Base-by-base conservation (phyloP, 2,888 invertebrate genomes). In the Diplazon laetatorius region DNA sequence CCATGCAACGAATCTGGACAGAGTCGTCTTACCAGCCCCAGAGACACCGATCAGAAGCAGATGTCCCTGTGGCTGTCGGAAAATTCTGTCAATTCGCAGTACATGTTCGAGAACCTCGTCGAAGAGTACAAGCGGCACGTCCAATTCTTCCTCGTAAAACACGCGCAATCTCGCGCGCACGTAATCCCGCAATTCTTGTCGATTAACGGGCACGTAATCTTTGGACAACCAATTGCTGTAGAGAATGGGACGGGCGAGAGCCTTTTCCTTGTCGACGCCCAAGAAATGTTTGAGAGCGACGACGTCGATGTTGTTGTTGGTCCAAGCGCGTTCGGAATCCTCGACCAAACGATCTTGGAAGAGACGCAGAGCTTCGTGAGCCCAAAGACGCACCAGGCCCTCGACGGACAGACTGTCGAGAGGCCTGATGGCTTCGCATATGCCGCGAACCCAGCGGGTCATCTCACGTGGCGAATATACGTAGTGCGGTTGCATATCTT, bases 401-500 rank as follows among this genome's bases (percentile, higher is more conserved):
- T 99, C 99, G 0, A 98, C 96, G 0, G 95, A 93, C 10, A 99
- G 92, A 79, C 94, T 96, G 89, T 99, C 99, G 59, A 99, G 92
- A 0, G 99, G 99, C 80, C 98, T 94, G 80, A 99, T 97, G 9
- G 99, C 99, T 92, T 99, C 99, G 90, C 98, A 99, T 84, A 99
- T 99, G 81, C 99, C 99, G 79, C 99, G 94, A 69, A 99, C 99
- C 99, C 99, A 99, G 88, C 99, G 93, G 0, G 99, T 99, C 98
- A 99, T 97, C 92, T 99, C 99, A 88, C 97, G 94, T 9, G 99
- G 99, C 72, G 99, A 99, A 92, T 99, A 99, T 0, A 99, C 99
- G 91, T 99, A 99, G 92, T 99, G 99, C 0, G 99, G 99, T 91
- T 99, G 99, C 98, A 99, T 99, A 91, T 99, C 99, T 92, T 99